Percentiles rank a stretch among this genome's conserved stretches.
Conservation (phyloP, 2,888 invertebrate species). For the Meganola albula region DNA sequence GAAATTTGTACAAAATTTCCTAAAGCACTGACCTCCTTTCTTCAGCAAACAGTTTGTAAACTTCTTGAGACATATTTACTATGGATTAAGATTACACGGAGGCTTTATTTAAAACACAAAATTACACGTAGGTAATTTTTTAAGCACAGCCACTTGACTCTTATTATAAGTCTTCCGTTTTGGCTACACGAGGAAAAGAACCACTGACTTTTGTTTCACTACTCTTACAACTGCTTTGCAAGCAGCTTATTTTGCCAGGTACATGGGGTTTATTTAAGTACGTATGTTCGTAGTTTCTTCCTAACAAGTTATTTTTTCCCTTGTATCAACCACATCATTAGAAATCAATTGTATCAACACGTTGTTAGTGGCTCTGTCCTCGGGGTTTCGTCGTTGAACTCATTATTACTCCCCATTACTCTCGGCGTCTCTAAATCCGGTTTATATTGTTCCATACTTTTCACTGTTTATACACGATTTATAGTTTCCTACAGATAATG, state of each 20-base stretch:
- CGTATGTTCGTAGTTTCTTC: no score
- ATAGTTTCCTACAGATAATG: slow-evolving; percentile 48
- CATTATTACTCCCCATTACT: slow-evolving; percentile 35
- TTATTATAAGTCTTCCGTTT: no score
- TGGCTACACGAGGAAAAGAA: no score
- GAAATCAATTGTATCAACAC: slow-evolving; percentile 22
- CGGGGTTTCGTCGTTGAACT: slow-evolving; percentile 31
- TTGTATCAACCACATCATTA: slow-evolving; percentile 14
- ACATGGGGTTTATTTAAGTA: no score
- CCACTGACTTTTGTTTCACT: no score
- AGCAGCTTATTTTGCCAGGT: no score
- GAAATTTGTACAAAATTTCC: slow-evolving; percentile 35
- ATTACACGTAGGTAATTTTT: no score
- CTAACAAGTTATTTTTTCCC: no score
- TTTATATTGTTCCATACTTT: slow-evolving; percentile 43
- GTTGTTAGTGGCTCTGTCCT: slow-evolving; percentile 27
- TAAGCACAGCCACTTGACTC: no score
- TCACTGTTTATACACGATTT: slow-evolving; percentile 42
- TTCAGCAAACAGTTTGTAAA: slow-evolving; percentile 25
- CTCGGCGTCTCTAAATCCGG: slow-evolving; percentile 33
- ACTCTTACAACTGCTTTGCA: no score
- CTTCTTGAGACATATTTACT: slow-evolving; percentile 26
- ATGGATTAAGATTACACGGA: slow-evolving; percentile 19
- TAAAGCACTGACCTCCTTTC: slow-evolving; percentile 40
- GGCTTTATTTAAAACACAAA: no score